Percentiles rank a stretch among this genome's conserved stretches.
These are phyloP conservation scores for Xenus cinereus DNA, from an alignment of 2,113 vertebrate genomes.

Conservation along the genomic window DNA sequence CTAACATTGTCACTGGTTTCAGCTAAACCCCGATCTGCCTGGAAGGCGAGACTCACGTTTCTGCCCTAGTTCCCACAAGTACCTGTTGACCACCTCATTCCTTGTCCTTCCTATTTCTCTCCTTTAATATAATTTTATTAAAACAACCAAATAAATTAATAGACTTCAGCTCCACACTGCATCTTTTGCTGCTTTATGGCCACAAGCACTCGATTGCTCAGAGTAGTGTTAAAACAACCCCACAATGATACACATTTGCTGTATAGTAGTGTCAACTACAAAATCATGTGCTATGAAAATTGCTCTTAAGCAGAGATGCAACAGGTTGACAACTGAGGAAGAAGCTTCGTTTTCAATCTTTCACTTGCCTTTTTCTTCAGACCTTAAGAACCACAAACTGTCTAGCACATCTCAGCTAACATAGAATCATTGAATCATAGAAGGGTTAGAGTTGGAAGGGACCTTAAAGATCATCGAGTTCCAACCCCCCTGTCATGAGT, in stretches of 20 bases:
- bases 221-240: not conserved
- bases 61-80: not conserved
- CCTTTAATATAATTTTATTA: not conserved
- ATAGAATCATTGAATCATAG: too few species aligned
- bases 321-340: not conserved
- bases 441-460: too few species aligned
- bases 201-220: not conserved
- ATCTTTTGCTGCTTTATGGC: not conserved
- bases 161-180: not conserved
- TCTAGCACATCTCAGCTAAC: not conserved
- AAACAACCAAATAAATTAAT: not conserved
- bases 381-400: not conserved
- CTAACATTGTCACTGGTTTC: not conserved
- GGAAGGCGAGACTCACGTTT: not conserved
- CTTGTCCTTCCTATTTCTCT: not conserved
- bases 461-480: too few species aligned
- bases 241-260: not conserved
- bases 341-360: not conserved
- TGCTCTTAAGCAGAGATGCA: not conserved
- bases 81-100: not conserved
- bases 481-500: too few species aligned
- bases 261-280: fast-evolving
- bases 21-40: not conserved
- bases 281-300: not conserved
- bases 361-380: not conserved